Evolutionary conservation across 2,113 vertebrate genomes (phyloP).

Genomic region (Heteronetta atricapilla): DNA sequence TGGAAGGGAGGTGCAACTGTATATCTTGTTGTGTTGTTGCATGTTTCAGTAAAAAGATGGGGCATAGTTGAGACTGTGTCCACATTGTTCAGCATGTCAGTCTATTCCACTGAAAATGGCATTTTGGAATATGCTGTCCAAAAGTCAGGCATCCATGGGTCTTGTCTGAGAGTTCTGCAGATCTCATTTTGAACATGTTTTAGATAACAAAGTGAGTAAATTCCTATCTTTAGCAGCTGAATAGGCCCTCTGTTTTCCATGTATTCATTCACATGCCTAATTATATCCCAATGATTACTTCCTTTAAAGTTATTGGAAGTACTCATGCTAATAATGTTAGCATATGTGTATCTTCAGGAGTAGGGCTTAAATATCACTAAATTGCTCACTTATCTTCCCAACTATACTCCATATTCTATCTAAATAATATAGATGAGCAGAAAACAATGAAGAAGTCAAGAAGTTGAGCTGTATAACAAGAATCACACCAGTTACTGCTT

Average conservation of each 20-base stretch:
- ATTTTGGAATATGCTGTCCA: background rate
- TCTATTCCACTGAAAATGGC: background rate
- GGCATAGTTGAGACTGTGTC: accelerated
- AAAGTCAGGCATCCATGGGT: background rate
- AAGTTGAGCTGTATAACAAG: background rate
- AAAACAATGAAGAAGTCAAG: background rate
- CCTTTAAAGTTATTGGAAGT: slow-evolving; percentile 9
- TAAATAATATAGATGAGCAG: background rate
- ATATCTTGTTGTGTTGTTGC: background rate
- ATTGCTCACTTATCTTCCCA: background rate
- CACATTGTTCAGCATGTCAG: background rate
- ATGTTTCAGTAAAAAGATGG: background rate
- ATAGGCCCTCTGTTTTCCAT: background rate
- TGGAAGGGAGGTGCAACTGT: background rate
- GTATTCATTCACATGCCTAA: background rate
- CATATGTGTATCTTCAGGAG: background rate
- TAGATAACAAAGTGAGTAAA: slow-evolving; percentile 1
- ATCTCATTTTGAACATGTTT: background rate
- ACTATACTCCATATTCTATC: background rate
- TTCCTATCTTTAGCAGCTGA: slow-evolving; percentile 8
- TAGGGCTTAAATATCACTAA: background rate
- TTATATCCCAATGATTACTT: background rate
- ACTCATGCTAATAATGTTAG: background rate
- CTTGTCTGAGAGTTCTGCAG: background rate
- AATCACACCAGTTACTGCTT: background rate